Evolutionary conservation across 1,140 invertebrate genomes (phyloP).

Genomic region (Drosophila bocki): DNA sequence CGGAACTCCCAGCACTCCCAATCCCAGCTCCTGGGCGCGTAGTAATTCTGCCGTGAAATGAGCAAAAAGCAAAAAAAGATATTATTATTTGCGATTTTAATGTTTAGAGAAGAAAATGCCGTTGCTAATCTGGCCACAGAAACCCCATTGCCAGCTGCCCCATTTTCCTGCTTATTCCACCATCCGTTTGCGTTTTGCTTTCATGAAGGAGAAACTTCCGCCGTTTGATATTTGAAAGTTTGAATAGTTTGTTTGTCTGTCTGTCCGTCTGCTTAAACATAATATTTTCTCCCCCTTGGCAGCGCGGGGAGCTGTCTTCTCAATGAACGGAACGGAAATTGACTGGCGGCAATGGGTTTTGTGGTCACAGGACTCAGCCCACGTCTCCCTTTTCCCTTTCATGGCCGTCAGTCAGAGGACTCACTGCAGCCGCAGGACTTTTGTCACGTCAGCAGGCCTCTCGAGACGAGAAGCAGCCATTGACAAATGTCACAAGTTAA

Average conservation of each 20-base stretch:
- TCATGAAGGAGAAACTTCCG: conserved; percentile 35
- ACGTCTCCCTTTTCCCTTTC: neutral
- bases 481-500: conserved; percentile 10
- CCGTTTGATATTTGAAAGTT: conserved; percentile 68
- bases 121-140: conserved; percentile 59
- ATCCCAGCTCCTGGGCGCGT: conserved; percentile 38
- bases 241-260: conserved; percentile 43
- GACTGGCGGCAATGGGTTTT: conserved; percentile 59
- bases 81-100: conserved; percentile 50
- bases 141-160: neutral
- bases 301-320: conserved; percentile 7
- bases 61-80: conserved; percentile 44
- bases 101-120: conserved; percentile 47
- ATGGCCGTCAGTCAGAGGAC: conserved; percentile 49
- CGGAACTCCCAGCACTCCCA: conserved; percentile 15
- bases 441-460: conserved; percentile 31
- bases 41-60: conserved; percentile 69
- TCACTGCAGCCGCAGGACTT: conserved; percentile 42
- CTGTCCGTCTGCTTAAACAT: conserved; percentile 36
- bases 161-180: conserved; percentile 8
- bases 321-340: conserved; percentile 62
- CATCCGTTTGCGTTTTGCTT: neutral
- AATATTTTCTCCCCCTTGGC: conserved; percentile 39
- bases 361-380: conserved; percentile 10
- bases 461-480: neutral